Evolutionary conservation across 2,113 vertebrate species (phyloP).

Genomic region (Geococcyx californianus): DNA sequence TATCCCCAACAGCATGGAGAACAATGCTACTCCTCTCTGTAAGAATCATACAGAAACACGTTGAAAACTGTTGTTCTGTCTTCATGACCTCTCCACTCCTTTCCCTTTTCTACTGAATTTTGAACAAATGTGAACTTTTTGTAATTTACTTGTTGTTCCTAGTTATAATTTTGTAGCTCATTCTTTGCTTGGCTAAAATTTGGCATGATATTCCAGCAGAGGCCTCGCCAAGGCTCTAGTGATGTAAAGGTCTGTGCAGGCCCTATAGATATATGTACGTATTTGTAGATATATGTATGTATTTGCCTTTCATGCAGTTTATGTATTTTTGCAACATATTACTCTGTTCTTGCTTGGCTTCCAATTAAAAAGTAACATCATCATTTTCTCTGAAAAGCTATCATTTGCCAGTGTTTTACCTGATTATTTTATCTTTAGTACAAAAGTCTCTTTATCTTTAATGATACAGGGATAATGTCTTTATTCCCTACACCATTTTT

Average conservation of each 20-base stretch:
- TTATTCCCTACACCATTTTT: neutral
- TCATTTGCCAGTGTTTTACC: neutral
- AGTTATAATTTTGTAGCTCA: neutral
- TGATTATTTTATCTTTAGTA: neutral
- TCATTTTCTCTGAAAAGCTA: neutral
- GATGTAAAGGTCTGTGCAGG: neutral
- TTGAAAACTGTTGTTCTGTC: neutral
- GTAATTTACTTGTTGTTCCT: neutral
- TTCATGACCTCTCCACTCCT: neutral
- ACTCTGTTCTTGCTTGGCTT: neutral
- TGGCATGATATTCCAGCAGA: neutral
- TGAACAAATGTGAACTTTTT: neutral
- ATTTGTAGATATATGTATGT: neutral
- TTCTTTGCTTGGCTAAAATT: neutral
- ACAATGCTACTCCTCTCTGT: neutral
- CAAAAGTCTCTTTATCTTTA: neutral
- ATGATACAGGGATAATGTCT: neutral
- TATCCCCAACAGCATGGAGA: neutral
- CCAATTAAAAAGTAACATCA: neutral
- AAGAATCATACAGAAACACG: neutral
- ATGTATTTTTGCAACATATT: neutral
- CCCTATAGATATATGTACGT: neutral
- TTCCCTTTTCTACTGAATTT: neutral
- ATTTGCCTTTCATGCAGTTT: neutral
- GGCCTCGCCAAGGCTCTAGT: neutral